Evolutionary conservation across 1,140 invertebrate species (phyloP).

Genomic region (Macrostomum lignano): DNA sequence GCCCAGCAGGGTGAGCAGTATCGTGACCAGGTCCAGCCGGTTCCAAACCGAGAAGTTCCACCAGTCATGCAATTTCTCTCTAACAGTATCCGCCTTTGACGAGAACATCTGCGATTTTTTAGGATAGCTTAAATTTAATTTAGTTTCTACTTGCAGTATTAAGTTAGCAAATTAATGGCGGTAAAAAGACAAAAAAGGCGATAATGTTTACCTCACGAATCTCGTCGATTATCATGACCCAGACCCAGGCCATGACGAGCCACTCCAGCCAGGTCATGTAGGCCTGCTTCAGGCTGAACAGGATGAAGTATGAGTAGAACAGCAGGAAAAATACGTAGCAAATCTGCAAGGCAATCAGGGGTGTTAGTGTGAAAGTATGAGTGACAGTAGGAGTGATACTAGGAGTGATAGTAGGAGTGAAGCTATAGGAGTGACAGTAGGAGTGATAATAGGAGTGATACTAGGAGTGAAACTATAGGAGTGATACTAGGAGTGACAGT

Average conservation of each 20-base stretch:
- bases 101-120: constrained; percentile 6
- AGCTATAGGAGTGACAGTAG: no score
- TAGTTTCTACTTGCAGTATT: no score
- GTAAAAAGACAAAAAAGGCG: no score
- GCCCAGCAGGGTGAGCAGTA: constrained; percentile 13
- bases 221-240: constrained; percentile 16
- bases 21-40: constrained; percentile 13
- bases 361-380: no score
- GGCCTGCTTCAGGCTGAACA: background rate
- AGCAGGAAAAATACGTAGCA: constrained; percentile 1
- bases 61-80: constrained; percentile 8
- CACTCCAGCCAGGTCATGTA: constrained; percentile 10
- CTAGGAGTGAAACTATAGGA: no score
- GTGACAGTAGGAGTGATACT: no score
- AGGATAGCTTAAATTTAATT: background rate
- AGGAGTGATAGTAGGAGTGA: no score
- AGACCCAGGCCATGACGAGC: constrained; percentile 14
- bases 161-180: no score
- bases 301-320: constrained; percentile 3
- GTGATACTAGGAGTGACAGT: no score
- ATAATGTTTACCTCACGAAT: constrained; percentile 14
- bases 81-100: constrained; percentile 4
- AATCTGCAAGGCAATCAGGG: constrained; percentile 1
- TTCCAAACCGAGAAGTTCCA: constrained; percentile 15
- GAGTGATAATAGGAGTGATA: no score